A percentile compares a stretch with the other conserved stretches of the same genome.
These are phyloP conservation scores for Resseliella maxima DNA, from an alignment of 2,888 invertebrate genomes.

Conservation along the genomic window DNA sequence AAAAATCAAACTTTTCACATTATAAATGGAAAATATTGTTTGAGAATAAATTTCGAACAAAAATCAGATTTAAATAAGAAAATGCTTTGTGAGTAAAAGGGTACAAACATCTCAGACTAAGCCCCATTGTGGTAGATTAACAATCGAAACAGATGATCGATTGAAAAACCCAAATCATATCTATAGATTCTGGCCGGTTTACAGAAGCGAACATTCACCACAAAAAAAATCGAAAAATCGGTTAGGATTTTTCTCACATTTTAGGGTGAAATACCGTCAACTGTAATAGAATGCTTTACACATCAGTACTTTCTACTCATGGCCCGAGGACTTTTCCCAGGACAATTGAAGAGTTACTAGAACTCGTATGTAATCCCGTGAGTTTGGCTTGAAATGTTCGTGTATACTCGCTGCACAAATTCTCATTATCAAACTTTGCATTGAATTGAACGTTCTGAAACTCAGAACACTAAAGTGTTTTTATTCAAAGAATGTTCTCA, in stretches of 20 bases:
- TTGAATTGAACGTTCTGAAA: neutral
- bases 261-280: conserved; percentile 32
- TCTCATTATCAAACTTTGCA: neutral
- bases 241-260: neutral
- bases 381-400: conserved; percentile 65
- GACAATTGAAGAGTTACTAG: conserved; percentile 62
- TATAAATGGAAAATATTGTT: too few species aligned
- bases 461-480: neutral
- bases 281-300: conserved; percentile 47
- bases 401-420: neutral
- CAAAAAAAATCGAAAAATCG: conserved; percentile 25
- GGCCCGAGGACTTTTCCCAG: conserved; percentile 69
- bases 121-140: conserved; percentile 64
- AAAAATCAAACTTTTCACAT: too few species aligned
- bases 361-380: conserved; percentile 67
- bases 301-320: conserved; percentile 68
- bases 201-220: conserved; percentile 63
- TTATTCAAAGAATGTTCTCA: neutral
- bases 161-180: conserved; percentile 55
- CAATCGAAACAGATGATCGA: conserved; percentile 19
- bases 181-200: conserved; percentile 65
- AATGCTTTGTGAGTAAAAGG: neutral
- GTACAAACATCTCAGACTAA: conserved; percentile 63
- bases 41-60: too few species aligned
- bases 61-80: neutral